These are phyloP conservation scores for Malurus alboscapulatus DNA, from an alignment of 2,113 vertebrate species.

Conservation along the genomic window DNA sequence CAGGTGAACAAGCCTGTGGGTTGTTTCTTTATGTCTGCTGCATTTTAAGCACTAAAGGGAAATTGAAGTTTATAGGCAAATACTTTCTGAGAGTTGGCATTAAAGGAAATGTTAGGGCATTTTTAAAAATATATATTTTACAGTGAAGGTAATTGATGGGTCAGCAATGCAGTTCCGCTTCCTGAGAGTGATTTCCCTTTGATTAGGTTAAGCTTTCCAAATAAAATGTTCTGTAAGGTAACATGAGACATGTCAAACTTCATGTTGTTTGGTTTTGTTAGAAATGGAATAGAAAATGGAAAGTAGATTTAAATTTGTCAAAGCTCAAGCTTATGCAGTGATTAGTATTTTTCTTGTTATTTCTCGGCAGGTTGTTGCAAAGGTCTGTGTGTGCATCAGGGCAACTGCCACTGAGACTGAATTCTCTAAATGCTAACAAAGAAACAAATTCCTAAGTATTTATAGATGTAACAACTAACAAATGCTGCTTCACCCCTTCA, in stretches of 20 bases:
- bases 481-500: neutral
- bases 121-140: neutral
- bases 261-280: neutral
- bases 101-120: slow-evolving; percentile 6
- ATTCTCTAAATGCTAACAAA: neutral
- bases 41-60: neutral
- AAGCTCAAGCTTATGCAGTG: neutral
- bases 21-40: neutral
- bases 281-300: neutral
- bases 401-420: neutral
- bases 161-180: neutral
- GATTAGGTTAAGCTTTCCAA: slow-evolving; percentile 8
- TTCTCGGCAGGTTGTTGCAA: neutral
- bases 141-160: neutral
- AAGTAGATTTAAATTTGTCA: neutral
- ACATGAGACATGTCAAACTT: neutral
- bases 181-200: neutral
- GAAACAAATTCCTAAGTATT: neutral
- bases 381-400: neutral
- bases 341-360: neutral
- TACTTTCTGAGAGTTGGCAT: neutral
- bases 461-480: neutral
- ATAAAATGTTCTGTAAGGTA: neutral
- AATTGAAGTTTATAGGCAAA: neutral
- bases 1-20: neutral